These are phyloP conservation scores for Leptodactylus fallax DNA, from an alignment of 2,797 vertebrate genomes.

Conservation along the genomic window DNA sequence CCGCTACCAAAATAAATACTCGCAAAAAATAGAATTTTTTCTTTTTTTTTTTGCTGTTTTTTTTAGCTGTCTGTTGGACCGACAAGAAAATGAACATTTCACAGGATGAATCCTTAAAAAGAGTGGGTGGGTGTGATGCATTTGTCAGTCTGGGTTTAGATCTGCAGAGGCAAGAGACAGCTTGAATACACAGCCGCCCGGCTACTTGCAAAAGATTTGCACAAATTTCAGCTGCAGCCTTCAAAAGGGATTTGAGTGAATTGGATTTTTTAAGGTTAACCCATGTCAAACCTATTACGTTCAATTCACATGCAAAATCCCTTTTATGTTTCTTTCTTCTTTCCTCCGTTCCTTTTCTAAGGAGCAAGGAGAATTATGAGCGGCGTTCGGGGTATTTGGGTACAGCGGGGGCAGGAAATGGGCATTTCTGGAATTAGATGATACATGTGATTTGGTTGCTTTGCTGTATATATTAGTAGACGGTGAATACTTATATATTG, in stretches of 20 bases:
- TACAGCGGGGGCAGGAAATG: constrained; percentile 62
- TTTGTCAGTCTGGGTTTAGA: constrained; percentile 67
- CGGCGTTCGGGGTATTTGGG: constrained; percentile 64
- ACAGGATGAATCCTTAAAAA: constrained; percentile 65
- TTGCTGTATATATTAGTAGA: not conserved
- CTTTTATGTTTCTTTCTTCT: constrained; percentile 69
- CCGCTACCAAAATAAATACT: not conserved
- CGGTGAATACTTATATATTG: not conserved
- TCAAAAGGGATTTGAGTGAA: constrained; percentile 81
- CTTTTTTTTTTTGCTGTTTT: not conserved
- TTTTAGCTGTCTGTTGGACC: constrained; percentile 37
- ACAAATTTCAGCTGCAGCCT: constrained; percentile 75
- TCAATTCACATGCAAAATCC: constrained; percentile 81
- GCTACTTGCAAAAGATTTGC: constrained; percentile 72
- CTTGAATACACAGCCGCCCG: constrained; percentile 67
- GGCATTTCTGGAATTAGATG: constrained; percentile 5
- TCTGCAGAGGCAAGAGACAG: constrained; percentile 66
- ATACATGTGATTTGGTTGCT: not conserved
- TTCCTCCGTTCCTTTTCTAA: constrained; percentile 69
- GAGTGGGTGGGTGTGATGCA: constrained; percentile 59
- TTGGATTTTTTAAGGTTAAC: constrained; percentile 85
- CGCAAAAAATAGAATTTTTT: not conserved
- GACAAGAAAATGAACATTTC: constrained; percentile 65
- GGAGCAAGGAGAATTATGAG: constrained; percentile 74
- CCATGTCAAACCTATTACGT: constrained; percentile 86